These are phyloP conservation scores for Myotis vivesi DNA, from an alignment of 2,797 vertebrate species.

Conservation along the genomic window DNA sequence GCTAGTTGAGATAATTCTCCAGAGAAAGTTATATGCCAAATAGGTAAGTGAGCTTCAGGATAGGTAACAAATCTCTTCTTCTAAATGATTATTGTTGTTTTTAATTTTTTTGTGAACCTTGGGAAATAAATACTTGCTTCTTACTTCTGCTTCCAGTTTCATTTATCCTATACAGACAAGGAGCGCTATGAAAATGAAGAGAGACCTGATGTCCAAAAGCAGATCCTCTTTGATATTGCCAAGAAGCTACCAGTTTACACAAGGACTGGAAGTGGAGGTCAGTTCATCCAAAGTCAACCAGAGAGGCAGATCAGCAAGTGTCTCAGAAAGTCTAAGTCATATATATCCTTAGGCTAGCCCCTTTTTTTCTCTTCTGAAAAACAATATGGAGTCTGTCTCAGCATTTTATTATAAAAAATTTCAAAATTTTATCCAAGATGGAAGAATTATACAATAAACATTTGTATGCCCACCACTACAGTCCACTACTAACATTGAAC, in stretches of 20 bases:
- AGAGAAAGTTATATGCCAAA: background rate
- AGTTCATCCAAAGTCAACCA: slow-evolving; percentile 44
- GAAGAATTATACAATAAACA: slow-evolving; percentile 10
- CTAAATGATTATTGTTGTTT: slow-evolving; percentile 33
- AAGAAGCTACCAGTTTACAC: slow-evolving; percentile 94
- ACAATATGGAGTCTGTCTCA: background rate
- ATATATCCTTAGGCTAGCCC: background rate
- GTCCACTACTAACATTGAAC: slow-evolving; percentile 45
- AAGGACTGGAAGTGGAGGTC: slow-evolving; percentile 93
- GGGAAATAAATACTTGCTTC: slow-evolving; percentile 20
- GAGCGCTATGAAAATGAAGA: slow-evolving; percentile 96
- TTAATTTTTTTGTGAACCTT: slow-evolving; percentile 28
- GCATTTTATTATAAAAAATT: slow-evolving; percentile 13
- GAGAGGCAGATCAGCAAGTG: background rate
- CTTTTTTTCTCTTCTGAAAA: background rate
- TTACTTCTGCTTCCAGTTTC: slow-evolving; percentile 87
- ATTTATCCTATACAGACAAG: slow-evolving; percentile 94
- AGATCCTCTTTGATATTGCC: slow-evolving; percentile 93
- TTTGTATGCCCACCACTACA: background rate
- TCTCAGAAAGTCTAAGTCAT: slow-evolving; percentile 24
- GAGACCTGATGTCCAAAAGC: slow-evolving; percentile 93
- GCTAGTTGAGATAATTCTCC: slow-evolving; percentile 31
- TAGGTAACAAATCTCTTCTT: slow-evolving; percentile 41
- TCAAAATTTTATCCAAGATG: background rate
- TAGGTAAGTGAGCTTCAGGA: background rate